Base-by-base conservation (phyloP, 2,797 vertebrate genomes). In the Decapterus maruadsi region DNA sequence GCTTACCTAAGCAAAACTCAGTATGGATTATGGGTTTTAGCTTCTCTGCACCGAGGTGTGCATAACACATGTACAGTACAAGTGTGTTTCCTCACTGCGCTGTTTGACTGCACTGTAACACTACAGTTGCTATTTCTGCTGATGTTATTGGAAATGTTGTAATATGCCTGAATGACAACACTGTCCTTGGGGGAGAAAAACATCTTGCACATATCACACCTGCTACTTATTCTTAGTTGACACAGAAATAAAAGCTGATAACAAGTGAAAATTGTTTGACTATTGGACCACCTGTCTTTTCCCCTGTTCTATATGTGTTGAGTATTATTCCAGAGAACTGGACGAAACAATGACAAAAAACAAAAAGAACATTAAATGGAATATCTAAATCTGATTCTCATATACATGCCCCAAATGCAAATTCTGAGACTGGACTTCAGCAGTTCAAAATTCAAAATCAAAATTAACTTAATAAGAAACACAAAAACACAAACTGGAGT, bases 1-100 rank as follows among this genome's bases (percentile, higher is more conserved):
- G 87, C 78, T 85, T 92, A 90, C 82, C 87, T 83, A 86, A 93
- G 89, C 90, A 94, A 89, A 94, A 85, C 83, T 81, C 83, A 54
- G 73, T 75, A 83, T 80, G 46, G 80, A 90, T 90, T 85, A 87
- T 72, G 62, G 67, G 57, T 75, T 80, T 26, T 42, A 75, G 71
- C 77, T 82, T 63, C 75, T 74, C 64, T 42, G 48, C 64, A 48
- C 62, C 11, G 45, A 83, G 38, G 68, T 74, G 36, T 68, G 38
- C 60, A 2, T 65, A 56, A 81, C 77, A 68, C 46, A 54, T 71
- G 50, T 78, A 75, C 26, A 67, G 20, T 31, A 65, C 13, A 46
- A 48, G 8, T 65, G 57, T 31, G 20, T 59, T 75, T 55, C 36
- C 55, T 63, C 48, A 29, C 45, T 60, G n/a, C 38, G 64, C 64